Evolutionary conservation across 2,888 invertebrate genomes (phyloP), one percentile per base, ranked within the genome.

Genomic region (Elegia similella): DNA sequence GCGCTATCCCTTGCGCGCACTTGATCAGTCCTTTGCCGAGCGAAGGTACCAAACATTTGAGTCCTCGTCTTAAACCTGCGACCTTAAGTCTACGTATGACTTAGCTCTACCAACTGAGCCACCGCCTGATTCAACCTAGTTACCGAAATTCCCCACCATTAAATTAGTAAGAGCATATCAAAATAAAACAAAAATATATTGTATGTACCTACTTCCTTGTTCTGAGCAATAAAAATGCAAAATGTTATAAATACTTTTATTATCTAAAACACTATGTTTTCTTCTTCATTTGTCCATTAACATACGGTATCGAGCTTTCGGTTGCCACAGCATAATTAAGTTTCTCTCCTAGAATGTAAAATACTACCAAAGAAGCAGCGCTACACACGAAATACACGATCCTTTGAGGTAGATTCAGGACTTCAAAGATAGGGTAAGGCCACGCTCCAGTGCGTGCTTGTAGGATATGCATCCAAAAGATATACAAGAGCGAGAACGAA

Each of bases 391-490:
- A 94, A 85, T 48, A 56, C 13, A 56, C 29, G 1, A 56, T 7
- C 16, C 56, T 23, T 30, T 48, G 42, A 10, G 48, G 15, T 0
- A 42, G 30, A 47, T 54, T 58, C 30, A 55, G 32, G 8, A 96
- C 93, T 17, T 95, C 93, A 64, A 98, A 92, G 15, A 98, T 93
- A 0, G 98, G 98, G 78, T 98, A 98, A 0, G 97, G 96, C 98
- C 98, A 98, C 44, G 95, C 86, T 43, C 95, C 95, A 12, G 94
- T 94, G 64, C 93, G 93, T 52, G 92, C 85, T 73, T 94, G 94
- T 17, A 96, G 92, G 32, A 94, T 80, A 69, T 95, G 94, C 48
- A 96, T 86, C 95, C 96, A 97, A 1, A 93, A 65, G 38, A 95
- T 80, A 74, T 98, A 98, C 10, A 84, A 66, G 0, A 92, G 62